These are phyloP conservation scores for Pammene aurita DNA, from an alignment of 2,888 invertebrate species.

Conservation along the genomic window DNA sequence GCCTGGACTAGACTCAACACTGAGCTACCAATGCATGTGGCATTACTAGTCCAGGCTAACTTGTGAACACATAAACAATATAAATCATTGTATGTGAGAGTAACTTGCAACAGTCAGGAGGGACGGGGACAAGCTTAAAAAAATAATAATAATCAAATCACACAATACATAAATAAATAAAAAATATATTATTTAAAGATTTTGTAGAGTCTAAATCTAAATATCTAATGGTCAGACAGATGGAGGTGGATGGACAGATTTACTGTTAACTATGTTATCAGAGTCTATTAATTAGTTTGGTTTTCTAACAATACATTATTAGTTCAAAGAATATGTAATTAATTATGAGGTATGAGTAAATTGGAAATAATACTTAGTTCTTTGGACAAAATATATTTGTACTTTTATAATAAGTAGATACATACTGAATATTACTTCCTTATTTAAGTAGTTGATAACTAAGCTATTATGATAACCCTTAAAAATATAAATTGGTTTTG, in stretches of 20 bases:
- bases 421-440: not conserved
- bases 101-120: slow-evolving; percentile 44
- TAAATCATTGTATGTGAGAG: slow-evolving; percentile 42
- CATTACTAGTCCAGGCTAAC: slow-evolving; percentile 26
- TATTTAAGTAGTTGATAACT: too few species aligned
- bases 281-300: too few species aligned
- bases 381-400: not conserved
- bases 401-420: not conserved
- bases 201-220: not conserved
- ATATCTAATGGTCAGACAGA: not conserved
- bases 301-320: too few species aligned
- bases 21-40: not conserved
- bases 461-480: not conserved
- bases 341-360: too few species aligned
- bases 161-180: slow-evolving; percentile 4
- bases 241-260: too few species aligned
- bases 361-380: not conserved
- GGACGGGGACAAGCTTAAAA: slow-evolving; percentile 30
- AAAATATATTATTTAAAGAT: not conserved
- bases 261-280: too few species aligned
- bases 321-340: too few species aligned
- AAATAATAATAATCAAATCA: not conserved
- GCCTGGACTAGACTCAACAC: slow-evolving; percentile 30
- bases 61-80: slow-evolving; percentile 23
- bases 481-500: not conserved